Evolutionary conservation across 2,113 vertebrate species (phyloP).

Genomic region (Jacana jacana): DNA sequence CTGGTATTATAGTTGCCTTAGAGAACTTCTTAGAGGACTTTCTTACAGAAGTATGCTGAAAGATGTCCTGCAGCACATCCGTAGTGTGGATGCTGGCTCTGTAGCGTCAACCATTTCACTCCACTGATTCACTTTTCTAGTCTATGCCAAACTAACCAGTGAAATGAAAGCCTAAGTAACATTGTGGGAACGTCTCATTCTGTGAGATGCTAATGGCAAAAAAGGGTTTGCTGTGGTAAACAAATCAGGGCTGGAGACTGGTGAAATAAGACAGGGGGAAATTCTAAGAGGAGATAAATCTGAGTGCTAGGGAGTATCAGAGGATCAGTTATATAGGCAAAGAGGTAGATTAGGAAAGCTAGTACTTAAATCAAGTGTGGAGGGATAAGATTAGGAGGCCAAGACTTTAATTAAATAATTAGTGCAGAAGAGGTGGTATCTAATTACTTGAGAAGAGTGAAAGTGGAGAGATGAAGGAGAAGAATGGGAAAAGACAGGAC

Average conservation of each 20-base stretch:
- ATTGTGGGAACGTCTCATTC: background rate
- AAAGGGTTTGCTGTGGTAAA: background rate
- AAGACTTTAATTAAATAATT: background rate
- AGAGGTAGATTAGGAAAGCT: background rate
- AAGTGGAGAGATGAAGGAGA: background rate
- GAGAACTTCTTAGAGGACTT: background rate
- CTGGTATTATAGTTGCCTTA: background rate
- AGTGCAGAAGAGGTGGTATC: background rate
- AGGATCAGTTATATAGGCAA: background rate
- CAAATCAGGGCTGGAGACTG: background rate
- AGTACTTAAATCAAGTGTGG: background rate
- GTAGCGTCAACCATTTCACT: background rate
- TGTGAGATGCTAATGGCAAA: background rate
- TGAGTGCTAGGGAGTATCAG: background rate
- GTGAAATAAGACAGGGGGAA: background rate
- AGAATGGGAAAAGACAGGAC: background rate
- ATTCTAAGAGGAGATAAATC: background rate
- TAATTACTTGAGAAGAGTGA: background rate
- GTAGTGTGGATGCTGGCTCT: background rate
- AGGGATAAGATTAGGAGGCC: background rate
- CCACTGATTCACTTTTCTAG: background rate
- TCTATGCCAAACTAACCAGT: background rate
- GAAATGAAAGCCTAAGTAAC: background rate
- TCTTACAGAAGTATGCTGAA: background rate
- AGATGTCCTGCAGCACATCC: background rate